Evolutionary conservation across 1,140 invertebrate genomes (phyloP).

Genomic region (Zophobas atratus): DNA sequence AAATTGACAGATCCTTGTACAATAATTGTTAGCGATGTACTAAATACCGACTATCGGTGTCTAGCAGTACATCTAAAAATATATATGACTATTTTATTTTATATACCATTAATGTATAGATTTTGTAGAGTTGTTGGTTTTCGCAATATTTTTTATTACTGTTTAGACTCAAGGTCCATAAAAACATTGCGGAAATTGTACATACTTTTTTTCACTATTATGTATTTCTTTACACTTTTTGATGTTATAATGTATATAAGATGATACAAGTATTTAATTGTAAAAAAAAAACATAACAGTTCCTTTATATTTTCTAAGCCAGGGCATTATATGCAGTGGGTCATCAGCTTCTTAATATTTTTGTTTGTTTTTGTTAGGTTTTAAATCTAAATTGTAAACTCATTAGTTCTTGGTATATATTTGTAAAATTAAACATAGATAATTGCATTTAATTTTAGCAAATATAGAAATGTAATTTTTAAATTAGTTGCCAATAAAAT

Average conservation of each 20-base stretch:
- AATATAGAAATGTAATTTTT: slow-evolving; percentile 46
- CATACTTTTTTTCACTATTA: slow-evolving; percentile 51
- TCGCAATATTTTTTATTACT: slow-evolving; percentile 29
- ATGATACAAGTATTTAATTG: slow-evolving; percentile 48
- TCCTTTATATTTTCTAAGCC: slow-evolving; percentile 50
- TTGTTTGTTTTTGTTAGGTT: slow-evolving; percentile 26
- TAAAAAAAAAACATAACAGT: slow-evolving; percentile 44
- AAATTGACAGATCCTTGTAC: slow-evolving; percentile 49
- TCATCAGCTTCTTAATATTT: slow-evolving; percentile 34
- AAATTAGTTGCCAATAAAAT: slow-evolving; percentile 52
- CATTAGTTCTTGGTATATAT: slow-evolving; percentile 45
- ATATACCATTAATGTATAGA: slow-evolving; percentile 52
- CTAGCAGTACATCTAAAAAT: slow-evolving; percentile 27
- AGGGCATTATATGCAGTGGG: slow-evolving; percentile 48
- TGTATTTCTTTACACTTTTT: slow-evolving; percentile 53
- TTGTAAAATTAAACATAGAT: slow-evolving; percentile 49
- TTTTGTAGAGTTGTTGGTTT: slow-evolving; percentile 46
- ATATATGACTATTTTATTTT: slow-evolving; percentile 52
- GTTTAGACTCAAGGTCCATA: slow-evolving; percentile 35
- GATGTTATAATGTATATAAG: slow-evolving; percentile 51
- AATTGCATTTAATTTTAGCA: slow-evolving; percentile 51
- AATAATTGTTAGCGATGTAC: slow-evolving; percentile 50
- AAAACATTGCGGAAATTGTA: slow-evolving; percentile 46
- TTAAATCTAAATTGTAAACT: slow-evolving; percentile 37
- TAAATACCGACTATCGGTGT: slow-evolving; percentile 9